Conservation (phyloP, 2,888 invertebrate species). For the Halocaridina rubra region DNA sequence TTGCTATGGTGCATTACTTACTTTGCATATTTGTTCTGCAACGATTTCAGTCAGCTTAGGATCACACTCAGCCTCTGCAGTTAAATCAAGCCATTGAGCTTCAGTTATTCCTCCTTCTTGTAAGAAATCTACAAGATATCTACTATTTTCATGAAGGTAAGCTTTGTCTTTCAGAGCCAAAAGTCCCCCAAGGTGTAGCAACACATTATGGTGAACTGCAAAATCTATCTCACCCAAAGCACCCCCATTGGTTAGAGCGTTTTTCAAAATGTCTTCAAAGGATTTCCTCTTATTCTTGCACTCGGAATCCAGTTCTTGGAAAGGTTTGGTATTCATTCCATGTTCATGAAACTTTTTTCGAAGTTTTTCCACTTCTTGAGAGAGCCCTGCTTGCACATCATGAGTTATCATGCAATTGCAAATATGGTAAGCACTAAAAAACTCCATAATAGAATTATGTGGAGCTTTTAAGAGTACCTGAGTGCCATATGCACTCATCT, state of each 20-base stretch:
- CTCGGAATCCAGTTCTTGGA: too few relatives aligned
- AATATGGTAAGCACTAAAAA: neutral
- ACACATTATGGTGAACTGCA: neutral
- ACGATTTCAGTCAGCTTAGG: neutral
- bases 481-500: too few relatives aligned
- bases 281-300: too few relatives aligned
- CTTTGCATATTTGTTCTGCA: neutral
- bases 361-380: neutral
- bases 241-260: neutral
- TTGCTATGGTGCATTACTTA: too few relatives aligned
- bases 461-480: neutral
- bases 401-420: neutral
- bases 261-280: neutral
- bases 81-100: neutral
- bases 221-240: neutral
- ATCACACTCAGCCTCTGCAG: neutral
- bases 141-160: neutral
- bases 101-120: neutral
- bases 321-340: neutral
- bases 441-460: neutral
- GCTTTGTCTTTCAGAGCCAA: neutral
- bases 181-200: neutral
- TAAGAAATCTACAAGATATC: neutral
- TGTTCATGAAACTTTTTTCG: neutral
- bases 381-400: neutral